Base-by-base conservation (phyloP, 2,113 vertebrate genomes). In the Psilopogon haemacephalus region DNA sequence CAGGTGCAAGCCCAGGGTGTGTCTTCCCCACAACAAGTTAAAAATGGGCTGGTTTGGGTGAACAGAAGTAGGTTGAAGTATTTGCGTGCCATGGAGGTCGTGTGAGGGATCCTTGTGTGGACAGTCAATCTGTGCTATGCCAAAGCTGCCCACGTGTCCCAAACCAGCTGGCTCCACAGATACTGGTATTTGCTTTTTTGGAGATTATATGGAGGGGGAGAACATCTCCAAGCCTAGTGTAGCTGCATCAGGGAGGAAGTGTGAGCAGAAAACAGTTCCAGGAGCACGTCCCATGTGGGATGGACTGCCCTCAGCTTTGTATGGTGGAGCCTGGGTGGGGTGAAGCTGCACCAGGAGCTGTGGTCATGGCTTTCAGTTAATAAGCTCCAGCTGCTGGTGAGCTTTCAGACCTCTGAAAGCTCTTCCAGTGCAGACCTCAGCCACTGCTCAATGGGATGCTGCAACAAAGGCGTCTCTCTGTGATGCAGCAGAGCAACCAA, bases 211-310 rank as follows among this genome's bases (percentile, higher is more conserved):
- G 48, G 18, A 30, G 35, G 18, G 70, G 24, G 5, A 0, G 3
- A 12, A 64, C 0, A 0, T 19, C 6, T 4, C 77, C 2, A 40
- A 54, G 38, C 30, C 48, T 24, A 23, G 48, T 50, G 48, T 24
- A 50, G 48, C 46, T 9, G 33, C 33, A 9, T 38, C 38, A 24
- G 38, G 27, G 37, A 75, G 62, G 52, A 56, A 11, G 12, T 3
- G 16, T 3, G 33, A 44, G 76, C 19, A 48, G 56, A 37, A 54
- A 6, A 35, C 16, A 2, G 32, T 8, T 15, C 42, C 48, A 5
- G 1, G 28, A 1, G 28, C 3, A 0, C 5, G 3, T 33, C 50
- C 60, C 1, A 0, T 5, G 78, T 8, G 23, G 30, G 60, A 9
- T 1, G 2, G 12, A 64, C 38, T 33, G 7, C 38, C 17, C n/a